Evolutionary conservation across 2,888 invertebrate genomes (phyloP).

Genomic region (Cephalotes varians): DNA sequence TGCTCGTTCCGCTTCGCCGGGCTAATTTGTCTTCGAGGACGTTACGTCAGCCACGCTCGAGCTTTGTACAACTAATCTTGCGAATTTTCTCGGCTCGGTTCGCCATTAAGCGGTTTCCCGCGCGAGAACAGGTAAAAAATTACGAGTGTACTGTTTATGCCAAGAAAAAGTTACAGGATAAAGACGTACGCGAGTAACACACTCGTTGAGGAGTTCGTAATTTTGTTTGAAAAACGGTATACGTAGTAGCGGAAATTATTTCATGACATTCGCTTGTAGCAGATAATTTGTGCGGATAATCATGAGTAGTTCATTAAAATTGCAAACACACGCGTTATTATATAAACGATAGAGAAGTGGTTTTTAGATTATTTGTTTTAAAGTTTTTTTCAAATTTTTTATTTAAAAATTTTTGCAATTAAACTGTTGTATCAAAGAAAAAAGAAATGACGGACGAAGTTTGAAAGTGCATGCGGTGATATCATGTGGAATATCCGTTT

Average conservation of each 20-base stretch:
- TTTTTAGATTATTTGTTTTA: background rate
- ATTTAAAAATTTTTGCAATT: background rate
- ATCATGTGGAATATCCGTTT: background rate
- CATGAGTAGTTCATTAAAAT: background rate
- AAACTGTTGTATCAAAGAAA: too few species aligned
- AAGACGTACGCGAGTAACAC: constrained; percentile 32
- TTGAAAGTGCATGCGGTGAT: background rate
- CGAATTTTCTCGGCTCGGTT: constrained; percentile 54
- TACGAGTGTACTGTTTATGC: constrained; percentile 45
- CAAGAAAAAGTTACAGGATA: constrained; percentile 33
- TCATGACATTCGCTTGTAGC: background rate
- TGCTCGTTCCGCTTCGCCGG: constrained; percentile 76
- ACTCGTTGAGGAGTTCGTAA: constrained; percentile 12
- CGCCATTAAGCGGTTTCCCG: background rate
- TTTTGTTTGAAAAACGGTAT: constrained; percentile 41
- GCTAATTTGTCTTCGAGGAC: constrained; percentile 70
- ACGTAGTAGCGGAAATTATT: constrained; percentile 17
- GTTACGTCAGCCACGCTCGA: constrained; percentile 35
- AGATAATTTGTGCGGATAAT: background rate
- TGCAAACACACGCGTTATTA: background rate
- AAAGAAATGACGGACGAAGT: background rate
- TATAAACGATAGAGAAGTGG: background rate
- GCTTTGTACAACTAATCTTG: constrained; percentile 58
- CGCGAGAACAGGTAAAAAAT: constrained; percentile 50
- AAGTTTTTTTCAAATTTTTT: background rate